Conservation (phyloP, 2,888 invertebrate genomes). For the Drosophila silvestris region DNA sequence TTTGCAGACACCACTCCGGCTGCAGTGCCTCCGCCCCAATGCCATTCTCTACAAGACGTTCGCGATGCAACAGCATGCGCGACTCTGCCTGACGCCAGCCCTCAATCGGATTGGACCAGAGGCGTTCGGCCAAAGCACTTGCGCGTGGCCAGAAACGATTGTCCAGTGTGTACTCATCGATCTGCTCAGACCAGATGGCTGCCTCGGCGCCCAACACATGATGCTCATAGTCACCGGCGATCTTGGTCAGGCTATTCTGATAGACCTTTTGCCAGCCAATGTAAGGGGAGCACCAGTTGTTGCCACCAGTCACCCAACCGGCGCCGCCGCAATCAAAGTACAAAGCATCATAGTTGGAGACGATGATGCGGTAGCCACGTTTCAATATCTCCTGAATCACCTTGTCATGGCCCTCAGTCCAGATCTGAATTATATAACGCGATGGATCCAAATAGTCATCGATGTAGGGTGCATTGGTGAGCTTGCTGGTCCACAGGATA, state of each 20-base stretch:
- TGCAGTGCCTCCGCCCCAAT: slow-evolving; percentile 91
- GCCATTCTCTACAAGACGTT: slow-evolving; percentile 89
- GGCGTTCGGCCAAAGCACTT: slow-evolving; percentile 93
- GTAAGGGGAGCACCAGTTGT: slow-evolving; percentile 96
- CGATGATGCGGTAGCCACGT: slow-evolving; percentile 91
- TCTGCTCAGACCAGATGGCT: slow-evolving; percentile 94
- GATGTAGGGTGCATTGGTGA: slow-evolving; percentile 89
- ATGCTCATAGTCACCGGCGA: slow-evolving; percentile 87
- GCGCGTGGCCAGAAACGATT: slow-evolving; percentile 93
- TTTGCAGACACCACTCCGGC: slow-evolving; percentile 94
- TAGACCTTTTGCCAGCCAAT: slow-evolving; percentile 96
- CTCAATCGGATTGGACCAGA: slow-evolving; percentile 91
- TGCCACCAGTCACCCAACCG: slow-evolving; percentile 92
- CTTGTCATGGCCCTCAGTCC: slow-evolving; percentile 90
- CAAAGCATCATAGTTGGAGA: slow-evolving; percentile 94
- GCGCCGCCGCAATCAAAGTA: slow-evolving; percentile 95
- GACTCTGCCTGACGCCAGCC: slow-evolving; percentile 90
- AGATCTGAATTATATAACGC: slow-evolving; percentile 92
- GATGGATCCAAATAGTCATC: slow-evolving; percentile 89
- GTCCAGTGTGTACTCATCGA: slow-evolving; percentile 89
- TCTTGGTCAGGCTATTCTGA: slow-evolving; percentile 89
- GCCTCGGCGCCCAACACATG: slow-evolving; percentile 91
- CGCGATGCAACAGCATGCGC: slow-evolving; percentile 89
- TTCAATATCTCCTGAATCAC: slow-evolving; percentile 89
- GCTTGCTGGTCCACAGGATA: slow-evolving; percentile 92